Conservation (phyloP, 2,797 vertebrate genomes). For the Poliocrania exsul region DNA sequence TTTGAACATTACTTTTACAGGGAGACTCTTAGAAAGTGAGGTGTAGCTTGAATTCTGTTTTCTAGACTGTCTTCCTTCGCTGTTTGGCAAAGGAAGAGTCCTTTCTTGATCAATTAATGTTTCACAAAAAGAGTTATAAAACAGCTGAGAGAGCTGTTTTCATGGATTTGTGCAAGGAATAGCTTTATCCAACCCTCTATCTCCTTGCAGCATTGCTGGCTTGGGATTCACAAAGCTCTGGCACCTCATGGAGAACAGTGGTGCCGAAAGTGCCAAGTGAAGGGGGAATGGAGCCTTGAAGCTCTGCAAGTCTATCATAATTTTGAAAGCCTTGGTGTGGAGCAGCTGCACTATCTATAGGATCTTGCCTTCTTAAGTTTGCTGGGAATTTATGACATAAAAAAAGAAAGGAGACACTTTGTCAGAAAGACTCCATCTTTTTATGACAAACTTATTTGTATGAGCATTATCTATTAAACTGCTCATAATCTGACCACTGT, state of each 20-base stretch:
- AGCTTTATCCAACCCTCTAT: neutral
- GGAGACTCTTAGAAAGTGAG: neutral
- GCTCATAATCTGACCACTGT: neutral
- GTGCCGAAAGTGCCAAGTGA: neutral
- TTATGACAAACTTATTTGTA: neutral
- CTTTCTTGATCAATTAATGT: neutral
- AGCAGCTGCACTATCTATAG: neutral
- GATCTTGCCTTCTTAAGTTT: neutral
- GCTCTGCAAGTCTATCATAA: accelerated
- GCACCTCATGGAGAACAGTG: accelerated
- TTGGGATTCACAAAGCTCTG: neutral
- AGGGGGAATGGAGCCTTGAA: neutral
- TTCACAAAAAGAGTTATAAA: neutral
- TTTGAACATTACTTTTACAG: neutral
- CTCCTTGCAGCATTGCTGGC: accelerated
- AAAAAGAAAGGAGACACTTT: neutral
- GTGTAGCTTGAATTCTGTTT: neutral
- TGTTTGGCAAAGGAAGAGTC: neutral
- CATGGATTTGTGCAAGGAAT: accelerated
- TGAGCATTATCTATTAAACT: neutral
- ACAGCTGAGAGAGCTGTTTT: neutral
- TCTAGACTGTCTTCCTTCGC: neutral
- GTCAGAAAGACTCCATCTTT: neutral
- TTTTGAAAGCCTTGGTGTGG: neutral
- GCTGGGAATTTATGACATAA: neutral